Conservation (phyloP, 1,140 invertebrate genomes). For the Procambarus clarkii region DNA sequence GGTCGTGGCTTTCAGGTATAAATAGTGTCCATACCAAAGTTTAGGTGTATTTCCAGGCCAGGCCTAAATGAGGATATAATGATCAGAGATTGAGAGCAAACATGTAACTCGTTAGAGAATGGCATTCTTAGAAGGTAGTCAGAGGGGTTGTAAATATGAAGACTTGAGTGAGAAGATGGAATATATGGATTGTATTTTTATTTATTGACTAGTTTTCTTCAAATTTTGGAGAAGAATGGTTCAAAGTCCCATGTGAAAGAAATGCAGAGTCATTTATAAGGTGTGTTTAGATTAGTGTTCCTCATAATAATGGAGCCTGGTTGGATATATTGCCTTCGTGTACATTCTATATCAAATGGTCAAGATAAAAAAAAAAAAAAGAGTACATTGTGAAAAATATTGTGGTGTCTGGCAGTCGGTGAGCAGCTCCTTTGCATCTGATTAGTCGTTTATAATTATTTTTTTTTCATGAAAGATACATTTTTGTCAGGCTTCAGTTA, state of each 20-base stretch:
- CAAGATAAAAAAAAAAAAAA: neutral
- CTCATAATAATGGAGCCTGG: constrained; percentile 16
- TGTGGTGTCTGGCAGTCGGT: constrained; percentile 27
- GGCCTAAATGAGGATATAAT: neutral
- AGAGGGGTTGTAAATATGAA: constrained; percentile 6
- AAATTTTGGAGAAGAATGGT: neutral
- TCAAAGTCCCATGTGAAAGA: neutral
- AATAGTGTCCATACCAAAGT: constrained; percentile 65
- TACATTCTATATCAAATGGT: neutral
- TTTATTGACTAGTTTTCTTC: neutral
- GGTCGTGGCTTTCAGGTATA: constrained; percentile 19
- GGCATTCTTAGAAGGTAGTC: constrained; percentile 2
- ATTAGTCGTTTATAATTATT: constrained; percentile 16
- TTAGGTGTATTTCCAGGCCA: constrained; percentile 48
- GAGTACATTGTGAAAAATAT: neutral
- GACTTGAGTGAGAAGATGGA: no score
- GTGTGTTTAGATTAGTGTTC: neutral
- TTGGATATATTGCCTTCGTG: constrained; percentile 15
- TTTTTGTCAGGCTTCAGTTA: constrained; percentile 3
- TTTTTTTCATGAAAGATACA: neutral
- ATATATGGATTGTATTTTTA: constrained; percentile 10
- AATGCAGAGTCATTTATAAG: neutral
- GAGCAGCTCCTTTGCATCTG: constrained; percentile 35
- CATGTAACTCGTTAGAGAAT: neutral
- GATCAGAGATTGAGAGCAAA: neutral